Base-by-base conservation (phyloP, 2,797 vertebrate genomes). In the Molossus molossus region DNA sequence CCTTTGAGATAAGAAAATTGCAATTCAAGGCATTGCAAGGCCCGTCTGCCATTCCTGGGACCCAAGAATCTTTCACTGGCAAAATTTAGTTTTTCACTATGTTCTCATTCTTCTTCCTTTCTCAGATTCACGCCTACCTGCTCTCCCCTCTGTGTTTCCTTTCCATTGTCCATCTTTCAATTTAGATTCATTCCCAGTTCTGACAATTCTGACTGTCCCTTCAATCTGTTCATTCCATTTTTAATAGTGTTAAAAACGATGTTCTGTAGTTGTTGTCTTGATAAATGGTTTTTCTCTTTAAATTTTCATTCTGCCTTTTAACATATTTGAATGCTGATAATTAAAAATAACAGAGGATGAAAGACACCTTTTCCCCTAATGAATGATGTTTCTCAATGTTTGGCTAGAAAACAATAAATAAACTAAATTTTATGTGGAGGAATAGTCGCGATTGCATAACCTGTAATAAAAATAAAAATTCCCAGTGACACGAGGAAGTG, bases 311-410 rank as follows among this genome's bases (percentile, higher is more conserved):
- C 69, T 88, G 57, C 20, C 90, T 93, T 96, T 95, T 95, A 79
- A 95, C 81, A 94, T 40, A 93, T 69, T 92, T 94, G 88, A 94
- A 95, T 92, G 77, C 65, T 67, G 64, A 82, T 90, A 77, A 94
- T 96, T 94, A 95, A 94, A 96, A 94, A 88, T 95, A 96, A 94
- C 77, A 92, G 60, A 89, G 91, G 76, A 25, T 92, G 21, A 93
- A 96, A 83, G 88, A 90, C 69, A 95, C 73, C 58, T 97, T 96
- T 97, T 95, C 60, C 53, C n/a, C 77, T 64, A 87, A 69, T 95
- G 81, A 87, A 70, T 94, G 77, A 96, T 77, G 40, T 92, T 96
- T 94, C 64, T 81, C 67, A 97, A 92, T 97, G 85, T 97, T 96
- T 97, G 93, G 92, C 96, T 67, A 83, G 82, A 91, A 73, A 86